Percentiles rank a stretch among this genome's conserved stretches.
phyloP scores from a whole-genome alignment of 2,797 vertebrate species.

The Eutrigla gurnardus region DNA sequence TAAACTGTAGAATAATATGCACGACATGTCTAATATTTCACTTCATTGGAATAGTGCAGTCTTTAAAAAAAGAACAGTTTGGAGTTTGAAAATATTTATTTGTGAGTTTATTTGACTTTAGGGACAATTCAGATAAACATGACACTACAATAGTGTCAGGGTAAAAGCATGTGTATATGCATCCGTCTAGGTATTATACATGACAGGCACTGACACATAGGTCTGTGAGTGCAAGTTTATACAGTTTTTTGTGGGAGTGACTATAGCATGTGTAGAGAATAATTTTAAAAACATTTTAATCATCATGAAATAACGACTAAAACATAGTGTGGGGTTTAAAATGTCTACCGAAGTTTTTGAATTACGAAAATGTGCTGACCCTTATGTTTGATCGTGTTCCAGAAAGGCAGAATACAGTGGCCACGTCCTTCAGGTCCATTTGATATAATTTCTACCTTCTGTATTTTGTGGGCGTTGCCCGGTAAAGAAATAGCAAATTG shows the following conservation, averaged over 20 bases:
- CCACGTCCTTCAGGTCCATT: neutral
- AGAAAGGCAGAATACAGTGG: neutral
- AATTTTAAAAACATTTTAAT: neutral
- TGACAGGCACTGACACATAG: neutral
- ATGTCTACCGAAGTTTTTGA: neutral
- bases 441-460: neutral
- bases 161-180: neutral
- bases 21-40: neutral
- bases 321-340: neutral
- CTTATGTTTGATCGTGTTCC: neutral
- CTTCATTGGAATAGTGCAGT: neutral
- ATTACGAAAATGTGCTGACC: neutral
- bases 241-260: neutral
- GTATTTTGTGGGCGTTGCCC: slow-evolving; percentile 44
- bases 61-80: neutral
- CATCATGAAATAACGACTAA: neutral
- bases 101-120: neutral
- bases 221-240: neutral
- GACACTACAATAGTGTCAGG: neutral
- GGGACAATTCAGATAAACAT: too few species aligned
- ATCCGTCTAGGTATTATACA: neutral
- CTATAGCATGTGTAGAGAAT: neutral
- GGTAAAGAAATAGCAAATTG: slow-evolving; percentile 56
- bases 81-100: neutral
- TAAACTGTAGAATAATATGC: neutral